phyloP scores from a whole-genome alignment of 1,140 invertebrate genomes.

The Drosophila lacertosa region DNA sequence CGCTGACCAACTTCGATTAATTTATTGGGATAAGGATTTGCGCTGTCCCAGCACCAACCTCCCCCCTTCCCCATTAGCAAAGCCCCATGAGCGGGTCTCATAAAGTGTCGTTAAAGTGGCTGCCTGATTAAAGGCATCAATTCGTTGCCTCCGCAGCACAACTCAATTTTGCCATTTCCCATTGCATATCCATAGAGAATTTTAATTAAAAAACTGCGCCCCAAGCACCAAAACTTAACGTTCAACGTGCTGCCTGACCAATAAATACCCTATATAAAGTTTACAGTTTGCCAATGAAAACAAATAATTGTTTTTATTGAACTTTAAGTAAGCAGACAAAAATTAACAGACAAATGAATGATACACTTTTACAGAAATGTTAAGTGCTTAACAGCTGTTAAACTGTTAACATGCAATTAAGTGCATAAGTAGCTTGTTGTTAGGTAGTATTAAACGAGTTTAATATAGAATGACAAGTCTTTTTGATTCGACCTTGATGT shows the following conservation, averaged over 20 bases:
- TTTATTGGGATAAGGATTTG: constrained; percentile 67
- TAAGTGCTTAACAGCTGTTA: no score
- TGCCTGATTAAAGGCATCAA: constrained; percentile 76
- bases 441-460: no score
- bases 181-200: constrained; percentile 37
- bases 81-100: constrained; percentile 17
- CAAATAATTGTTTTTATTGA: no score
- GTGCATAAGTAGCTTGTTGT: no score
- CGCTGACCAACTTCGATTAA: constrained; percentile 59
- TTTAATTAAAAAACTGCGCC: constrained; percentile 74
- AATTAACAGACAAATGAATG: no score
- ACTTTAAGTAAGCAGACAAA: no score
- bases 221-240: constrained; percentile 21
- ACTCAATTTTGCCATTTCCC: constrained; percentile 18
- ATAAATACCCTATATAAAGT: neutral
- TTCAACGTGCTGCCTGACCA: neutral
- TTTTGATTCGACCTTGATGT: neutral
- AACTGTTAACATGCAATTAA: no score
- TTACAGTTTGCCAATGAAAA: no score
- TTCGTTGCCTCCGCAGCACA: constrained; percentile 28
- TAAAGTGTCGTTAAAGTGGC: constrained; percentile 77
- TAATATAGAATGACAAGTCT: no score
- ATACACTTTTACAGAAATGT: no score
- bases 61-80: neutral
- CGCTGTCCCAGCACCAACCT: neutral